Conservation (phyloP, 2,797 vertebrate genomes). For the Echiichthys vipera region DNA sequence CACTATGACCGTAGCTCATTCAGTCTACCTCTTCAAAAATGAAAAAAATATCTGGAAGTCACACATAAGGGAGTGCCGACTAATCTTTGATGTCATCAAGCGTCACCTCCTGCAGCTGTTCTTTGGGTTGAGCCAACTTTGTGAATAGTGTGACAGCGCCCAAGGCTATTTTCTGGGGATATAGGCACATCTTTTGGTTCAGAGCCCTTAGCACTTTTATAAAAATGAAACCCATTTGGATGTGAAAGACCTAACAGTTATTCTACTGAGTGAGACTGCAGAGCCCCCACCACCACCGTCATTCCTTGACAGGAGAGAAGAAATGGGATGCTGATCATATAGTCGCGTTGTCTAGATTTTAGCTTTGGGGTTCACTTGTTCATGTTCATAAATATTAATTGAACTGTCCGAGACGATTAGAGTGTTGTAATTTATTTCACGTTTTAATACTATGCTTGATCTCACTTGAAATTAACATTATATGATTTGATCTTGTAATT, state of each 20-base stretch:
- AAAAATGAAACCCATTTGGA: constrained; percentile 33
- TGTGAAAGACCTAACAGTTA: constrained; percentile 28
- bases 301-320: not conserved
- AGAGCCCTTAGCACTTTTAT: constrained; percentile 21
- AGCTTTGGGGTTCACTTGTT: constrained; percentile 15
- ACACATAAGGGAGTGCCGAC: constrained; percentile 16
- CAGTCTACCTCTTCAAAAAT: not conserved
- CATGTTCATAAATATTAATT: constrained; percentile 22
- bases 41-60: constrained; percentile 25
- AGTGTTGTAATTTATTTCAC: not conserved
- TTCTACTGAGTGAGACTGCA: constrained; percentile 15
- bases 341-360: not conserved
- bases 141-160: constrained; percentile 25
- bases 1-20: constrained; percentile 12
- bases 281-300: not conserved
- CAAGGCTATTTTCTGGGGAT: constrained; percentile 38
- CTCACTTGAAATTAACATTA: constrained; percentile 5
- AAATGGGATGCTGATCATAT: constrained; percentile 11
- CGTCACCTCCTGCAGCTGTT: constrained; percentile 24
- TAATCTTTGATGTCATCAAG: constrained; percentile 41
- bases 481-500: not conserved
- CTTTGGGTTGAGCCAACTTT: constrained; percentile 16
- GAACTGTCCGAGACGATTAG: not conserved
- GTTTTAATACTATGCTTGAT: constrained; percentile 2
- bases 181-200: constrained; percentile 33